Evolutionary conservation across 2,113 vertebrate genomes (phyloP), one percentile per base, ranked within the genome.

Genomic region (Ahaetulla prasina): DNA sequence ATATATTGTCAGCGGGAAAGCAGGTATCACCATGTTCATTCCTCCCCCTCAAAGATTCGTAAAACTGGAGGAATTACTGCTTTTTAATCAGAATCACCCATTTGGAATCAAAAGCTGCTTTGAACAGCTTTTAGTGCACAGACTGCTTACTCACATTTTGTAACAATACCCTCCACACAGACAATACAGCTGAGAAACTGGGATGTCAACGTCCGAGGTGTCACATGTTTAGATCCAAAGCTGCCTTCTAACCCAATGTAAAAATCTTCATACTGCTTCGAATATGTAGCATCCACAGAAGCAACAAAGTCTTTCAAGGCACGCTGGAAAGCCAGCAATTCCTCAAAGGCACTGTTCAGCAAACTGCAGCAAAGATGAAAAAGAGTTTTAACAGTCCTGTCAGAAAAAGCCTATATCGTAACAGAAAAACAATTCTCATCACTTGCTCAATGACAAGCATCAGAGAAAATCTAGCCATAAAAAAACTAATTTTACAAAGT

Each of bases 201-300:
- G 22, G 99, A 98, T 0, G 98, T 99, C 53, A 99, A 98, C 0
- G 99, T 99, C 14, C 99, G 97, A 0, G 99, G 99, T 0, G 98
- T 98, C 90, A 99, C 99, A 0, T 99, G 99, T 94, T 98, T 99
- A 94, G 97, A 97, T 53, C 99, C 99, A 0, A 99, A 99, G 97
- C 99, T 99, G 84, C 99, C 99, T 95, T 99, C 98, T 95, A 99
- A 93, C 1, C 98, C 99, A 0, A 99, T 92, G 94, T 99, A 99
- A 97, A 99, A 99, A 95, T 99, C 99, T 95, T 99, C 99, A 0
- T 98, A 98, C 95, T 99, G 99, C 96, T 99, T 99, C 95, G 99
- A 98, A 0, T 99, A 99, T 23, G 99, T 99, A 93, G 97, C 98
- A 0, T 99, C 99, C 0, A 99, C 98, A 0, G 99, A 98, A 53